phyloP scores from a whole-genome alignment of 2,888 invertebrate genomes.

The Tiliacea citrago region DNA sequence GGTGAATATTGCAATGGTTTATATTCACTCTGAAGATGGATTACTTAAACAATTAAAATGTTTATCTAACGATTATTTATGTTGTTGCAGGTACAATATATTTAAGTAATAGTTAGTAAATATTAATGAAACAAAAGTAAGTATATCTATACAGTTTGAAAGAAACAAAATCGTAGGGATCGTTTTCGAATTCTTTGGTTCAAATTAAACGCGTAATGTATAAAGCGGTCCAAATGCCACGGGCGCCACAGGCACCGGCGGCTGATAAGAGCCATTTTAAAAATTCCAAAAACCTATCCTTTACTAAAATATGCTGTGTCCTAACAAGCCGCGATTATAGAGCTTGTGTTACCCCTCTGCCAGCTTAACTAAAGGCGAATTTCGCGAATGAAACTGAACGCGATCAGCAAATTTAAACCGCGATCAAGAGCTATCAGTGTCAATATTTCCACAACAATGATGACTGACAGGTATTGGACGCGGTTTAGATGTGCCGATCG shows the following conservation, averaged over 20 bases:
- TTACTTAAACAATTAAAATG: conserved; percentile 53
- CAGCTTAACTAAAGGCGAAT: neutral
- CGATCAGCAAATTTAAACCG: too few relatives aligned
- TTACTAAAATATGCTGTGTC: neutral
- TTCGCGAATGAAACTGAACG: too few relatives aligned
- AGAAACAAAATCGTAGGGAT: conserved; percentile 67
- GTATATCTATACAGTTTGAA: conserved; percentile 52
- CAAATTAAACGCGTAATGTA: conserved; percentile 58
- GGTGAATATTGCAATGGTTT: conserved; percentile 14
- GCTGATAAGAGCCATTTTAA: neutral
- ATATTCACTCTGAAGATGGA: conserved; percentile 4
- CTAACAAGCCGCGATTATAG: neutral
- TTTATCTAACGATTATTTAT: conserved; percentile 62
- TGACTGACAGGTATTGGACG: too few relatives aligned
- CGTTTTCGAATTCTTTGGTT: conserved; percentile 68
- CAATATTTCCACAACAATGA: too few relatives aligned
- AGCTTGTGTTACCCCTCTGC: neutral
- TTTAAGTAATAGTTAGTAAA: conserved; percentile 68
- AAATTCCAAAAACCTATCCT: neutral
- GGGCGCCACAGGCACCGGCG: neutral
- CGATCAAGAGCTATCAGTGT: too few relatives aligned
- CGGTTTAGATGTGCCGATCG: too few relatives aligned
- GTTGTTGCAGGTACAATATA: conserved; percentile 79
- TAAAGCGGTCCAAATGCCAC: conserved; percentile 62
- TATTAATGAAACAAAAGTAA: conserved; percentile 60